These are phyloP conservation scores for Colletes collaris DNA, from an alignment of 2,888 invertebrate genomes.

Conservation along the genomic window DNA sequence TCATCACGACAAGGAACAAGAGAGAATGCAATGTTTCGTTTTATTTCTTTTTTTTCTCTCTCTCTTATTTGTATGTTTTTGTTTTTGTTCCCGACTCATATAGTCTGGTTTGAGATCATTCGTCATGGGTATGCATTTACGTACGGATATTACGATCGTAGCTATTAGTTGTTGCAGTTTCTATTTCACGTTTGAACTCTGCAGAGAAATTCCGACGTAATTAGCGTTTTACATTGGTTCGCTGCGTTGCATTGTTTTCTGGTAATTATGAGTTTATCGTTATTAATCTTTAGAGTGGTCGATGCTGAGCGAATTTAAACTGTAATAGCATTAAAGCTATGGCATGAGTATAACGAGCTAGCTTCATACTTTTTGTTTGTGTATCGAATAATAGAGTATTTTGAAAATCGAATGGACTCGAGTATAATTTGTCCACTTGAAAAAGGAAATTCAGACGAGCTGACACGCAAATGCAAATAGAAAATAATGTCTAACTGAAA, in stretches of 20 bases:
- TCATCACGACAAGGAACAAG: conserved; percentile 51
- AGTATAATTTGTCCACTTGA: no score
- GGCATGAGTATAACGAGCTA: no score
- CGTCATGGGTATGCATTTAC: conserved; percentile 35
- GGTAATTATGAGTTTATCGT: conserved; percentile 16
- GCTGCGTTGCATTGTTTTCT: conserved; percentile 4
- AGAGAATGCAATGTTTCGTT: conserved; percentile 40
- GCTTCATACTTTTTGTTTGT: neutral
- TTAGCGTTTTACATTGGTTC: conserved; percentile 33
- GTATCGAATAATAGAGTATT: neutral
- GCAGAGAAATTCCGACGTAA: conserved; percentile 26
- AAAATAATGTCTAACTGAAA: no score
- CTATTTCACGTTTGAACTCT: neutral
- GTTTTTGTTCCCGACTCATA: neutral
- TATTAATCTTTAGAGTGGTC: conserved; percentile 5
- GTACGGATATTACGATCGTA: conserved; percentile 13
- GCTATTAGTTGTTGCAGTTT: conserved; percentile 27
- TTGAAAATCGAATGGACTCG: no score
- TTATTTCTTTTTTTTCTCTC: neutral
- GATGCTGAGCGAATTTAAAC: conserved; percentile 14
- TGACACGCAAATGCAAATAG: no score
- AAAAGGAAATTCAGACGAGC: no score
- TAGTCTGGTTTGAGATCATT: neutral
- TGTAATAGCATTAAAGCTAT: conserved; percentile 1
- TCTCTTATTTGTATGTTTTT: neutral